Evolutionary conservation across 37 sponge, comb jelly and placozoan species (phyloP).

Genomic region (Beroe ovata): DNA sequence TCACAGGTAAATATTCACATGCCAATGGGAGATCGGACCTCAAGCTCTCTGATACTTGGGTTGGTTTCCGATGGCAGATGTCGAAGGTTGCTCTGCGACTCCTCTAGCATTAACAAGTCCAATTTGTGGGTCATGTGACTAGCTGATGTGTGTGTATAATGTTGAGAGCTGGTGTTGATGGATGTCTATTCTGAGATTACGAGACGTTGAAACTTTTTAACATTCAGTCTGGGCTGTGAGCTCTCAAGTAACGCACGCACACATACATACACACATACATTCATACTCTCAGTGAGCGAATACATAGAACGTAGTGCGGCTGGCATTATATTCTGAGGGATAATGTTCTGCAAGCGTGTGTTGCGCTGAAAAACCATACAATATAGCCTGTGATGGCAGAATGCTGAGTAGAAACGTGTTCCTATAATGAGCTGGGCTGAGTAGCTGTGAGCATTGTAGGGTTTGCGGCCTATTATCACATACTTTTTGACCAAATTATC

Average conservation of each 20-base stretch:
- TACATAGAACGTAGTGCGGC: constrained; percentile 37
- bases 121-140: constrained; percentile 30
- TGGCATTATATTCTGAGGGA: no score
- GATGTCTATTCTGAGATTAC: constrained; percentile 62
- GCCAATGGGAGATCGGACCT: not conserved
- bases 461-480: constrained; percentile 47
- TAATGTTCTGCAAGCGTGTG: constrained; percentile 7
- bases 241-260: no score
- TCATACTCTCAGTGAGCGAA: constrained; percentile 25
- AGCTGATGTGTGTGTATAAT: constrained; percentile 57
- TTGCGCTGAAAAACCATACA: not conserved
- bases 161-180: no score
- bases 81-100: constrained; percentile 1
- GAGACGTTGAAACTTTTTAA: constrained; percentile 65
- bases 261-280: no score
- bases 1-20: not conserved
- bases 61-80: constrained; percentile 41
- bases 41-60: not conserved
- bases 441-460: constrained; percentile 18
- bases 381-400: not conserved
- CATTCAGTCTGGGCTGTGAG: constrained; percentile 16
- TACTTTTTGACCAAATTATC: constrained; percentile 63
- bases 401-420: not conserved
- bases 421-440: not conserved
- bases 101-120: constrained; percentile 61